These are phyloP conservation scores for Percina caprodes DNA, from an alignment of 2,113 vertebrate species.

Conservation along the genomic window DNA sequence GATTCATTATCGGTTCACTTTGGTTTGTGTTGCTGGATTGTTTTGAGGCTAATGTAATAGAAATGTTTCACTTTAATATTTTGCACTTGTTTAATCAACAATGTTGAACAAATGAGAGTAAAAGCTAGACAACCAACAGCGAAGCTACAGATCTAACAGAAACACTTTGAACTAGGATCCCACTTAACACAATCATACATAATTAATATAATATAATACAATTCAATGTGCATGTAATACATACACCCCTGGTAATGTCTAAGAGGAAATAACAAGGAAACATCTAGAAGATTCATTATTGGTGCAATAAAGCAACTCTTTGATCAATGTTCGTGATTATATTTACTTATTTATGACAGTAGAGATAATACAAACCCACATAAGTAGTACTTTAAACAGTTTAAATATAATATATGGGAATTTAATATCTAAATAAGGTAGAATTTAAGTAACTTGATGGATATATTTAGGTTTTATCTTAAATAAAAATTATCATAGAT, in stretches of 20 bases:
- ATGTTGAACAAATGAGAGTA: neutral
- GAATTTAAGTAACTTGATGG: no score
- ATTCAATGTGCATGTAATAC: neutral
- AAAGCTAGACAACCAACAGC: no score
- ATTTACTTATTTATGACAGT: no score
- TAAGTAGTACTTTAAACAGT: neutral
- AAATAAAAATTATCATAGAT: neutral
- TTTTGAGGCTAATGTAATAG: slow-evolving; percentile 11
- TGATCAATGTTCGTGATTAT: neutral
- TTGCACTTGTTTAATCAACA: neutral
- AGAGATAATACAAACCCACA: neutral
- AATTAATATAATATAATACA: neutral
- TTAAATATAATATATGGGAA: neutral
- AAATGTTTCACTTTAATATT: neutral
- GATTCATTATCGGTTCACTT: neutral
- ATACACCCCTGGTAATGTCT: neutral
- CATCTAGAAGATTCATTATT: neutral
- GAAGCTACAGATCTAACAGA: no score
- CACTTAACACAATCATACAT: neutral
- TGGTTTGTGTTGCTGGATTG: slow-evolving; percentile 16
- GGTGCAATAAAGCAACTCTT: neutral
- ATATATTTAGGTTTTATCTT: neutral
- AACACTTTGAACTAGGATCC: neutral
- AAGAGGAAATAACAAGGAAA: neutral
- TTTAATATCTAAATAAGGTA: neutral